Percentiles rank a stretch among this genome's conserved stretches.
Evolutionary conservation across 1,140 invertebrate genomes (phyloP).

Genomic region (Adoxophyes honmai): DNA sequence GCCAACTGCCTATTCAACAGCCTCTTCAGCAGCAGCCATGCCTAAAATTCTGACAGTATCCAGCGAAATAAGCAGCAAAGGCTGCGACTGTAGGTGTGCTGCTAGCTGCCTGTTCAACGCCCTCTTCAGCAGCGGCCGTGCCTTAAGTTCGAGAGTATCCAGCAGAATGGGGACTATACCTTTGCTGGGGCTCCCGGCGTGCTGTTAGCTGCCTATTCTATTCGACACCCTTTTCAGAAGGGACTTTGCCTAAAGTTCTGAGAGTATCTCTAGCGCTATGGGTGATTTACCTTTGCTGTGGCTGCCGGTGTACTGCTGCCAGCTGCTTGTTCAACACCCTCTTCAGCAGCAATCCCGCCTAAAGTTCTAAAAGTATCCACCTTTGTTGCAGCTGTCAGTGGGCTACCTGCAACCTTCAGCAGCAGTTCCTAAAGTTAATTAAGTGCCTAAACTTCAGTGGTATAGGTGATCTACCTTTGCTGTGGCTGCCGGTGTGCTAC

Average conservation of each 20-base stretch:
- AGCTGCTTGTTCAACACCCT: conserved; percentile 91
- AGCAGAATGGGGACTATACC: too few relatives aligned
- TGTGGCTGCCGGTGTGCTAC: conserved; percentile 81
- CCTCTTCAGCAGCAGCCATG: conserved; percentile 91
- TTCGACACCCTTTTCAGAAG: conserved; percentile 92
- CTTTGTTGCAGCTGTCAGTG: too few relatives aligned
- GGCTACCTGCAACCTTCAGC: too few relatives aligned
- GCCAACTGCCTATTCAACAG: conserved; percentile 91
- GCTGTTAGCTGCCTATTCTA: conserved; percentile 89
- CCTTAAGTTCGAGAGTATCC: too few relatives aligned
- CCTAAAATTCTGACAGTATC: conserved; percentile 95
- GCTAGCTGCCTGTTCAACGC: too few relatives aligned
- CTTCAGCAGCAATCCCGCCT: conserved; percentile 92
- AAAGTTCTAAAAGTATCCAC: conserved; percentile 95
- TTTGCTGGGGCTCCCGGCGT: conserved; percentile 75
- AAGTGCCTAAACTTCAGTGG: too few relatives aligned
- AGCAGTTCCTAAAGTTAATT: too few relatives aligned
- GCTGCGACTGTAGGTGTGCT: too few relatives aligned
- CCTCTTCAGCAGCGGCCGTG: too few relatives aligned
- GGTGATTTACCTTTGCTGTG: conserved; percentile 60
- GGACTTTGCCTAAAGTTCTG: conserved; percentile 93
- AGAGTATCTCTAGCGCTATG: too few relatives aligned
- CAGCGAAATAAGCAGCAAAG: too few relatives aligned
- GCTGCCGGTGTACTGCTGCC: conserved; percentile 83
- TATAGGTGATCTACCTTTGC: too few relatives aligned